Evolutionary conservation across 2,113 vertebrate genomes (phyloP).

Genomic region (Zingel zingel): DNA sequence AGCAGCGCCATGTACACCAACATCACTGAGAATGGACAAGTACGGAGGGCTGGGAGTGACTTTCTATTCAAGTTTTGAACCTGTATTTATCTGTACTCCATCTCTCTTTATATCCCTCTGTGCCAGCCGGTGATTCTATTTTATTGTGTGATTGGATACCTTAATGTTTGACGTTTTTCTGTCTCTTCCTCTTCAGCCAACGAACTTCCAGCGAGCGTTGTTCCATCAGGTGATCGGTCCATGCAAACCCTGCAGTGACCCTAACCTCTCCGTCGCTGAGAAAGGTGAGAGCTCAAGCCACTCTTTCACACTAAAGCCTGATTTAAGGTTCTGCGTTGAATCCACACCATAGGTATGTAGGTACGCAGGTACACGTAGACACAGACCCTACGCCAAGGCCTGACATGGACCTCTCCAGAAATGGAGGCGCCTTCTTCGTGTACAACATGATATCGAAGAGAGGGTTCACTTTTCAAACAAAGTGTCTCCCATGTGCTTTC

Average conservation of each 20-base stretch:
- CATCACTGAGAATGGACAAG: conserved; percentile 94
- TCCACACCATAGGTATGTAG: no score
- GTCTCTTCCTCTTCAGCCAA: conserved; percentile 82
- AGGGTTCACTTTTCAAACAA: no score
- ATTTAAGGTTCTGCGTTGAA: no score
- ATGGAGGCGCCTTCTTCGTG: no score
- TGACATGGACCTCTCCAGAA: no score
- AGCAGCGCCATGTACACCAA: conserved; percentile 96
- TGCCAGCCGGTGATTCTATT: background rate
- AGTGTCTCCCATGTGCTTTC: no score
- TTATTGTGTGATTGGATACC: background rate
- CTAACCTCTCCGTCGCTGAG: conserved; percentile 96
- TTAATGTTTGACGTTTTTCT: background rate
- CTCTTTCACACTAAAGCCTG: background rate
- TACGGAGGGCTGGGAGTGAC: conserved; percentile 51
- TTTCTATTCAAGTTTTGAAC: background rate
- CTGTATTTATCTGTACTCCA: no score
- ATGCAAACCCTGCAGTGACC: conserved; percentile 98
- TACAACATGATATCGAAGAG: no score
- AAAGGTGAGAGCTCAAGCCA: conserved; percentile 86
- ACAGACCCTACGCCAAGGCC: no score
- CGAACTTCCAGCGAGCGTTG: conserved; percentile 93
- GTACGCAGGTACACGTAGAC: no score
- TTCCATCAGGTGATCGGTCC: conserved; percentile 97
- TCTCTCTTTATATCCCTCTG: no score